Base-by-base conservation (phyloP, 2,888 invertebrate species). In the Craniophora ligustri region DNA sequence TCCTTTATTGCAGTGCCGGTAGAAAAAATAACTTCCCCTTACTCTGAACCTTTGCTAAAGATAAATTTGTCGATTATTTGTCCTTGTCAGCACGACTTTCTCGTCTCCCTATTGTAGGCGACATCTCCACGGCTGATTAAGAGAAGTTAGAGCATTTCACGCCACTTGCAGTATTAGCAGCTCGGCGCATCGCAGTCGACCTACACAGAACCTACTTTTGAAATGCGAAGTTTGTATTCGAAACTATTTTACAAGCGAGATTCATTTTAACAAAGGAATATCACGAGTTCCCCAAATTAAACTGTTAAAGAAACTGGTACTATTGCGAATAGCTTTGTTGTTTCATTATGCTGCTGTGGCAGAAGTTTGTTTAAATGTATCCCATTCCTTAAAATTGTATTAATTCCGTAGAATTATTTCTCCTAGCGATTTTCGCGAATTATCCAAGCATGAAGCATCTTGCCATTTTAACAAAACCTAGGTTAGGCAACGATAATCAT, bases 131-230 rank as follows among this genome's bases (percentile, higher is more conserved):
- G 61, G 57, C 67, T 78, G 78, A 81, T 80, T 79, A 78, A 75
- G 76, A 75, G 75, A 76, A 78, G 60, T 77, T 75, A 61, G 66
- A 61, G 64, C 65, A 76, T 77, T 73, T 63, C 74, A 57, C 68
- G 67, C 63, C 67, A 67, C 61, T 74, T 55, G 75, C 69, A 66
- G 64, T 72, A 74, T 78, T 78, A 77, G 74, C 63, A 54, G 68
- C 58, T 55, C 65, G 34, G 51, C 48, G 72, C 67, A 64, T 51
- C 61, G 39, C 55, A 47, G 39, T 39, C 44, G 49, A 46, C 56
- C 50, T 42, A 44, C 56, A 54, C 50, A 55, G 41, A 51, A 38
- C 42, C 34, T 35, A 62, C 69, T 69, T 55, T 50, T 45, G 35
- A 66, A 63, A 38, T 47, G 18, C 34, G 8, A 36, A 50, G 40